These are phyloP conservation scores for Cynopterus brachyotis DNA, from an alignment of 2,113 vertebrate genomes.

Conservation along the genomic window DNA sequence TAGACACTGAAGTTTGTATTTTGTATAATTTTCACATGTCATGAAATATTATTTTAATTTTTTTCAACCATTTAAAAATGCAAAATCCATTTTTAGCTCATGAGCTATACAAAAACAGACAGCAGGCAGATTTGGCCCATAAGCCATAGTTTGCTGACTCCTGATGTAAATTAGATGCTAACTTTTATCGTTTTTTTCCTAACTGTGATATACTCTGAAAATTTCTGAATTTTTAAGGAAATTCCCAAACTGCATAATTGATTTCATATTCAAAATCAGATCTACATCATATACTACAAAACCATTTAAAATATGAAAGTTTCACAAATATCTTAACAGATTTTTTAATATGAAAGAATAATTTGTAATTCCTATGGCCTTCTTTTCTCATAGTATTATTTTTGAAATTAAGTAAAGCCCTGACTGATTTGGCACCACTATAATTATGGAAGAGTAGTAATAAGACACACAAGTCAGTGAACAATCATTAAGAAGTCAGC, in stretches of 20 bases:
- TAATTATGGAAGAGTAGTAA: neutral
- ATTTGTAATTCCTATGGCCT: neutral
- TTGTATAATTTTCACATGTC: neutral
- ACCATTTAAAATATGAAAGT: neutral
- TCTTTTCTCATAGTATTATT: neutral
- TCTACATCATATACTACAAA: neutral
- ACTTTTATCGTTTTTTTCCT: neutral
- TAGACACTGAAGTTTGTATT: neutral
- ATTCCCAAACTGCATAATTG: neutral
- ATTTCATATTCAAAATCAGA: neutral
- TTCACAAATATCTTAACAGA: neutral
- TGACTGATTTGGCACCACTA: neutral
- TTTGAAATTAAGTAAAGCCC: neutral
- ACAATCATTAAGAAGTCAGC: neutral
- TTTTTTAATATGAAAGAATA: neutral
- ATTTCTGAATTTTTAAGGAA: neutral
- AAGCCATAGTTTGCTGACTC: neutral
- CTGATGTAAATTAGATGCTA: neutral
- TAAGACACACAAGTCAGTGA: neutral
- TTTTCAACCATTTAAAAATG: neutral
- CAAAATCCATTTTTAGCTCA: neutral
- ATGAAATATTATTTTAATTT: neutral
- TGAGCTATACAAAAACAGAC: neutral
- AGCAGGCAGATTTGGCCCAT: neutral
- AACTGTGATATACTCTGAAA: neutral